phyloP scores from a whole-genome alignment of 2,888 invertebrate genomes.

The Hoplodrina ambigua region DNA sequence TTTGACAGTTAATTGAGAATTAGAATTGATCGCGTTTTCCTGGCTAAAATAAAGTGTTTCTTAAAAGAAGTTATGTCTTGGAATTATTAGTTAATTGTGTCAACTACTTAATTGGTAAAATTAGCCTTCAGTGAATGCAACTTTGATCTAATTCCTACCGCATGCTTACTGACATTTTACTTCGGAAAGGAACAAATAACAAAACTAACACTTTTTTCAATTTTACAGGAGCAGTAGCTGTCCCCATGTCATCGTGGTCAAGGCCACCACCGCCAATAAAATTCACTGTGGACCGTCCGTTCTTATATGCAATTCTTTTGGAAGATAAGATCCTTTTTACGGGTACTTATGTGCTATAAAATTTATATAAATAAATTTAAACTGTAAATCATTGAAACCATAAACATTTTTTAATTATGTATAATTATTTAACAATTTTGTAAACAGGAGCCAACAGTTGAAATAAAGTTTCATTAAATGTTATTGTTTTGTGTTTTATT shows the following conservation, averaged over 20 bases:
- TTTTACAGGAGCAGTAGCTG: conserved; percentile 26
- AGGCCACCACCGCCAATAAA: conserved; percentile 45
- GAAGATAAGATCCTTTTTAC: conserved; percentile 62
- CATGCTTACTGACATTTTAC: neutral
- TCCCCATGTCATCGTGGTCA: conserved; percentile 33
- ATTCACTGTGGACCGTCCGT: conserved; percentile 61
- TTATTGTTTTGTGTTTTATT: conserved; percentile 25
- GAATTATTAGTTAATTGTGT: no score
- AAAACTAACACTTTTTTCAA: conserved; percentile 15
- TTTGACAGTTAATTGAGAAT: no score
- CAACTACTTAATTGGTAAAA: no score
- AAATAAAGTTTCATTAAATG: neutral
- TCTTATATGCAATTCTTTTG: conserved; percentile 58
- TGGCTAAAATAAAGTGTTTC: no score
- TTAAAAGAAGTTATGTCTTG: no score
- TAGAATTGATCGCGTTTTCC: no score
- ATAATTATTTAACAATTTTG: neutral
- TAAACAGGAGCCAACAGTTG: neutral
- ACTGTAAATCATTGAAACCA: neutral
- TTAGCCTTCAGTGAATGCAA: no score
- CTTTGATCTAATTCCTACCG: no score
- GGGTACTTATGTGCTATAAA: conserved; percentile 51
- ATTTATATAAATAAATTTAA: neutral
- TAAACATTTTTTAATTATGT: no score
- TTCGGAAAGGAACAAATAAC: neutral